These are phyloP conservation scores for Oreortyx pictus DNA, from an alignment of 2,797 vertebrate species.

Conservation along the genomic window DNA sequence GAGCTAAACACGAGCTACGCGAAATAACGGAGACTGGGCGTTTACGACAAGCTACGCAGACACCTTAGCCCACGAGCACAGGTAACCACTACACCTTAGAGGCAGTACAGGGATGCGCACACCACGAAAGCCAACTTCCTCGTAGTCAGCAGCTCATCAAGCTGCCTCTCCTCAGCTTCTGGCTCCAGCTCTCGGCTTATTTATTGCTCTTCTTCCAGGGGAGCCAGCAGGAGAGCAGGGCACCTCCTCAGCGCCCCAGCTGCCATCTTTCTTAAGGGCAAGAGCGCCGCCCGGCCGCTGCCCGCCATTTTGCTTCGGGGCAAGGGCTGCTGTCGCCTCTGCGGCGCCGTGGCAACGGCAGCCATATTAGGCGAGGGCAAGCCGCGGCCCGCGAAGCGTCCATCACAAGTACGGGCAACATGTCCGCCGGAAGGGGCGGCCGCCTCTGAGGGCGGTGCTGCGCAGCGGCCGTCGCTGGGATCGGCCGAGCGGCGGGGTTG, in stretches of 20 bases:
- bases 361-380: slow-evolving; percentile 22
- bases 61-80: too few relatives aligned
- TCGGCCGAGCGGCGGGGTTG: fast-evolving
- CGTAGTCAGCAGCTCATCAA: not conserved
- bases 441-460: not conserved
- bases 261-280: not conserved
- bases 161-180: not conserved
- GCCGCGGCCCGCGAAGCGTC: fast-evolving
- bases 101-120: not conserved
- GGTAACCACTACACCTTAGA: too few relatives aligned
- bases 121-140: too few relatives aligned
- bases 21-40: too few relatives aligned
- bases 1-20: not conserved
- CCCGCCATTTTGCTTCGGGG: not conserved
- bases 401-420: slow-evolving; percentile 7
- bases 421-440: not conserved
- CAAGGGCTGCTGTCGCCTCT: not conserved
- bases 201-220: not conserved
- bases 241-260: fast-evolving
- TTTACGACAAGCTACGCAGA: fast-evolving
- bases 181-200: not conserved
- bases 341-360: not conserved
- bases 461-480: fast-evolving
- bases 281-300: fast-evolving
- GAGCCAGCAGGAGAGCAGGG: not conserved